A percentile compares a stretch with the other conserved stretches of the same genome.
Evolutionary conservation across 2,888 invertebrate species (phyloP).

Genomic region (Litoditis marina): DNA sequence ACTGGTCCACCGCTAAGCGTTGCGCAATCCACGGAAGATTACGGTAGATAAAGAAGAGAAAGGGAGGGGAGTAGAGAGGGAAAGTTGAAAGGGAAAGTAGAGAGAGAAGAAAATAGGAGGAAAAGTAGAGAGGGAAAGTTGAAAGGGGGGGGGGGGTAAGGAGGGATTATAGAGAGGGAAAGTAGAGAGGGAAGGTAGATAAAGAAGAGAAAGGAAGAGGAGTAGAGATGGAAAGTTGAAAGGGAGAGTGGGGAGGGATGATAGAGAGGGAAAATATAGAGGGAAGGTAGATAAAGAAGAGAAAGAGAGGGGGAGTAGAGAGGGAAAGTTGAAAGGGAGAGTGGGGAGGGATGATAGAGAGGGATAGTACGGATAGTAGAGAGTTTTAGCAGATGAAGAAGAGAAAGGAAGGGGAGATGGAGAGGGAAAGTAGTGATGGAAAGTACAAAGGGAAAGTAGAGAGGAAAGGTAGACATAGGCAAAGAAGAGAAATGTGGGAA

Average conservation of each 20-base stretch:
- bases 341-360: background rate
- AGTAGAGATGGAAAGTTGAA: background rate
- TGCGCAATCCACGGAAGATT: slow-evolving; percentile 11
- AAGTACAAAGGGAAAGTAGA: no score
- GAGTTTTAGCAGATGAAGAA: background rate
- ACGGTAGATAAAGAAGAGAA: slow-evolving; percentile 6
- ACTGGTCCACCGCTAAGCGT: slow-evolving; percentile 6
- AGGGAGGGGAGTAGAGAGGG: slow-evolving; percentile 3
- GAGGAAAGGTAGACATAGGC: no score
- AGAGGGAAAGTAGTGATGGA: background rate
- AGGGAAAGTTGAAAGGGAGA: background rate
- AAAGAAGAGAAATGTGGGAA: no score
- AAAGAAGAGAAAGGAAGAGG: background rate
- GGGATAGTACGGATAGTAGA: background rate
- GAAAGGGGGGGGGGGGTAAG: background rate
- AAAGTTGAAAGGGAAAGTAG: background rate
- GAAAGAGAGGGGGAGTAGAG: background rate
- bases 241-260: background rate
- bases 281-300: slow-evolving; percentile 1
- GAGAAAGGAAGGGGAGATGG: background rate
- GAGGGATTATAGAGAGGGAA: background rate
- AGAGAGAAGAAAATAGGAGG: background rate
- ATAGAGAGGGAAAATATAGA: background rate
- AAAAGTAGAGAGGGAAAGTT: background rate
- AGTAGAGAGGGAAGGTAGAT: slow-evolving; percentile 4